phyloP scores from a whole-genome alignment of 1,140 invertebrate species.

The Neelides sp. region DNA sequence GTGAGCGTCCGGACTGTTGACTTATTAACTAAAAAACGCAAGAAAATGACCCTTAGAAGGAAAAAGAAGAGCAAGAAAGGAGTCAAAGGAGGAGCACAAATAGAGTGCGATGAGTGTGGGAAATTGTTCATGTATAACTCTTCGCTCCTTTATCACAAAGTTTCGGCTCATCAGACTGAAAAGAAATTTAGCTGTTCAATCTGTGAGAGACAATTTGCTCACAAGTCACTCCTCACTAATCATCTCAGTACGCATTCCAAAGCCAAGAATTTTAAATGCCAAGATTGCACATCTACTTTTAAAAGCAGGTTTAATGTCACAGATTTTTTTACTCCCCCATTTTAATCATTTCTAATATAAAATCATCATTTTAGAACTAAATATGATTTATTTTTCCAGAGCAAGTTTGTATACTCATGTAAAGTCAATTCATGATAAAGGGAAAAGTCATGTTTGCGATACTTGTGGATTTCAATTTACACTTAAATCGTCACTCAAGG shows the following conservation, averaged over 20 bases:
- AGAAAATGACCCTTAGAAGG: neutral
- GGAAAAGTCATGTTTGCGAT: slow-evolving; percentile 13
- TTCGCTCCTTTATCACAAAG: slow-evolving; percentile 56
- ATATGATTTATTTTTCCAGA: slow-evolving; percentile 8
- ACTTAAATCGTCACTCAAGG: slow-evolving; percentile 32
- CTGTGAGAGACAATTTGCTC: slow-evolving; percentile 56
- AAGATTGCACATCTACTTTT: slow-evolving; percentile 13
- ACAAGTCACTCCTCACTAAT: slow-evolving; percentile 46
- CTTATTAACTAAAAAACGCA: neutral
- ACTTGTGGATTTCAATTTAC: slow-evolving; percentile 22
- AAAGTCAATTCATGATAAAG: slow-evolving; percentile 13
- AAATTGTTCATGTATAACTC: slow-evolving; percentile 51
- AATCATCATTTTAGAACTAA: neutral
- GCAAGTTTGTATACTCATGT: slow-evolving; percentile 21
- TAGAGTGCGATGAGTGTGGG: slow-evolving; percentile 49
- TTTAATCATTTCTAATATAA: neutral
- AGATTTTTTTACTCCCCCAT: neutral
- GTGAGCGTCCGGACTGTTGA: slow-evolving; percentile 5
- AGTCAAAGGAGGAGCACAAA: neutral
- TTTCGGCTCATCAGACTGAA: slow-evolving; percentile 48
- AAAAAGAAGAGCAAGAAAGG: slow-evolving; percentile 4
- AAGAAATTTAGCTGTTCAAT: slow-evolving; percentile 53
- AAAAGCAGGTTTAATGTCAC: slow-evolving; percentile 17
- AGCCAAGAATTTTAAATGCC: slow-evolving; percentile 14
- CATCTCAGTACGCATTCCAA: slow-evolving; percentile 14